Evolutionary conservation across 2,888 invertebrate genomes (phyloP).

Genomic region (Cancer borealis): DNA sequence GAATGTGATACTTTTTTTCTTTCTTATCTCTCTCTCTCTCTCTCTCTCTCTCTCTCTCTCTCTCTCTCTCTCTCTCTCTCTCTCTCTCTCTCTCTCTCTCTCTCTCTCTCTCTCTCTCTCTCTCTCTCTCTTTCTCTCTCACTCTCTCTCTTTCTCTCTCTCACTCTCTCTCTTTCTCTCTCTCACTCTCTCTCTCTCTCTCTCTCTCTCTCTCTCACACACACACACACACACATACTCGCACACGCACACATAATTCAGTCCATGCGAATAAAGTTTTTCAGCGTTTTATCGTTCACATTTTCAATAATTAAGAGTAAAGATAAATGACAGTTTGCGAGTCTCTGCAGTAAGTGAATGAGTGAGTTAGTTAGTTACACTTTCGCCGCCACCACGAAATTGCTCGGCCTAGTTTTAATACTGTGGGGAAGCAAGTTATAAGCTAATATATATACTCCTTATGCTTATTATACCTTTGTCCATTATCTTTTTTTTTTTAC

Average conservation of each 20-base stretch:
- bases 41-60: background rate
- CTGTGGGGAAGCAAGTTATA: background rate
- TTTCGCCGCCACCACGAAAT: background rate
- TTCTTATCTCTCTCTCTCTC: background rate
- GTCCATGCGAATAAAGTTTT: background rate
- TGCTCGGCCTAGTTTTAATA: background rate
- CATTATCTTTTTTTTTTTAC: background rate
- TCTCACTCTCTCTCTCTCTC: constrained; percentile 31
- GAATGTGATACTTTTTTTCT: background rate
- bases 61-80: background rate
- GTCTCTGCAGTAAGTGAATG: background rate
- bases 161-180: constrained; percentile 48
- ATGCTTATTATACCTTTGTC: background rate
- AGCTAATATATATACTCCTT: background rate
- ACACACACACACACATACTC: background rate
- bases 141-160: background rate
- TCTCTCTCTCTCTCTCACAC: background rate
- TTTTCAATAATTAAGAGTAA: background rate
- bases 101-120: constrained; percentile 52
- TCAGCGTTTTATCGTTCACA: background rate
- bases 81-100: constrained; percentile 15
- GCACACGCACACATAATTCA: background rate
- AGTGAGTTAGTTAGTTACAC: background rate
- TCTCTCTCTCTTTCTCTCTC: background rate
- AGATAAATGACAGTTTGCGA: background rate